Percentiles rank a stretch among this genome's conserved stretches.
These are phyloP conservation scores for Archegozetes longisetosus DNA, from an alignment of 1,140 invertebrate species.

Conservation along the genomic window DNA sequence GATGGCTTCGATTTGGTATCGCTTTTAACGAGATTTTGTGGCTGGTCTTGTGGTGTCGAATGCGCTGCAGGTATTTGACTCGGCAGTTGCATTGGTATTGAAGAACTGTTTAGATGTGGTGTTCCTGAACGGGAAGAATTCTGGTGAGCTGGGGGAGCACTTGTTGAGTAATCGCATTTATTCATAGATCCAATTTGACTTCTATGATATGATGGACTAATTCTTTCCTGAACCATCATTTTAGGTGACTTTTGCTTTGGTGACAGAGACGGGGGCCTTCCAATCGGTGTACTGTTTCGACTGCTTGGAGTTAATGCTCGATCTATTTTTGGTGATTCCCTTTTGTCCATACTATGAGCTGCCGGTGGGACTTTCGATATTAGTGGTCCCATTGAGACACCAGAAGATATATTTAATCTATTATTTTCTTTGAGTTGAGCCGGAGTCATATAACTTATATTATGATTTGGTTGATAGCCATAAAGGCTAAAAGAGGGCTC, in stretches of 20 bases:
- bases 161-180: conserved; percentile 19
- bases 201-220: conserved; percentile 6
- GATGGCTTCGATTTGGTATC: conserved; percentile 9
- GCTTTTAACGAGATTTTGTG: conserved; percentile 20
- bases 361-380: neutral
- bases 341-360: neutral
- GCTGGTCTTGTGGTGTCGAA: conserved; percentile 14
- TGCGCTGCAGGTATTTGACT: neutral
- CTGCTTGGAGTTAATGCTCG: conserved; percentile 10
- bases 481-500: conserved; percentile 55
- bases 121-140: conserved; percentile 14
- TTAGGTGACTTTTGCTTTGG: conserved; percentile 9
- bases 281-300: neutral
- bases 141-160: conserved; percentile 19
- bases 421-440: conserved; percentile 28
- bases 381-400: neutral
- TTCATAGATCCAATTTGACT: conserved; percentile 18
- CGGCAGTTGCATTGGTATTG: neutral
- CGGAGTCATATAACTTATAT: conserved; percentile 33
- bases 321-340: conserved; percentile 1
- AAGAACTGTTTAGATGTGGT: conserved; percentile 13
- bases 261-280: conserved; percentile 8
- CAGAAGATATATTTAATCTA: neutral
- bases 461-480: conserved; percentile 47
- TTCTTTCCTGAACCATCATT: conserved; percentile 10